These are phyloP conservation scores for Hormaphis cornu DNA, from an alignment of 1,140 invertebrate genomes.

Conservation along the genomic window DNA sequence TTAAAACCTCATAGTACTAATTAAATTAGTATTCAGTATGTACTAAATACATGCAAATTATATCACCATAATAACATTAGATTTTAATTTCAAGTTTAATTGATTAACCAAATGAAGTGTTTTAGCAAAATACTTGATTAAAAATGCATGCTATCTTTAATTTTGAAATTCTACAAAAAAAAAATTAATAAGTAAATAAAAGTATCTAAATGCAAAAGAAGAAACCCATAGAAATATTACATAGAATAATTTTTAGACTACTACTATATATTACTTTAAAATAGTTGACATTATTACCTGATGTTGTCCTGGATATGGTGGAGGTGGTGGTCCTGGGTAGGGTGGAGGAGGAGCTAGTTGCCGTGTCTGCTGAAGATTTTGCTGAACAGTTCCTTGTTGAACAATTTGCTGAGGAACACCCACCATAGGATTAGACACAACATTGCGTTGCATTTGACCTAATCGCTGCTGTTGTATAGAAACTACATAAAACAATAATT, in stretches of 20 bases:
- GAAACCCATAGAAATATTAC: constrained; percentile 7
- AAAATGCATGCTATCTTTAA: constrained; percentile 2
- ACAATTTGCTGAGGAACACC: constrained; percentile 41
- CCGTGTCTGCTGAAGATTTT: not conserved
- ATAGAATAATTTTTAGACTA: not conserved
- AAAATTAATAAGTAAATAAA: not conserved
- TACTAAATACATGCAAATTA: too few species aligned
- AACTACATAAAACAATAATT: constrained; percentile 13
- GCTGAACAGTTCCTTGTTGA: constrained; percentile 34
- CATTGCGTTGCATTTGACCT: constrained; percentile 11
- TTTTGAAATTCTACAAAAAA: constrained; percentile 8
- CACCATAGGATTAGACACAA: constrained; percentile 7
- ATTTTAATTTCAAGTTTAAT: not conserved
- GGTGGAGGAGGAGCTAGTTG: constrained; percentile 47
- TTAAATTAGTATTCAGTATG: too few species aligned
- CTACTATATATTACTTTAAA: not conserved
- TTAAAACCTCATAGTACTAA: too few species aligned
- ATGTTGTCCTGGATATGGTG: constrained; percentile 52
- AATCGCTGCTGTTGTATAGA: constrained; percentile 34
- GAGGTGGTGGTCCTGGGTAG: constrained; percentile 52
- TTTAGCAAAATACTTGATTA: not conserved
- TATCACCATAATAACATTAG: too few species aligned
- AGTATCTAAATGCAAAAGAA: constrained; percentile 9
- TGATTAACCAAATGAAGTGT: too few species aligned
- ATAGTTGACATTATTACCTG: constrained; percentile 3